phyloP scores from a whole-genome alignment of 2,797 vertebrate species.

The Neostethus bicornis region DNA sequence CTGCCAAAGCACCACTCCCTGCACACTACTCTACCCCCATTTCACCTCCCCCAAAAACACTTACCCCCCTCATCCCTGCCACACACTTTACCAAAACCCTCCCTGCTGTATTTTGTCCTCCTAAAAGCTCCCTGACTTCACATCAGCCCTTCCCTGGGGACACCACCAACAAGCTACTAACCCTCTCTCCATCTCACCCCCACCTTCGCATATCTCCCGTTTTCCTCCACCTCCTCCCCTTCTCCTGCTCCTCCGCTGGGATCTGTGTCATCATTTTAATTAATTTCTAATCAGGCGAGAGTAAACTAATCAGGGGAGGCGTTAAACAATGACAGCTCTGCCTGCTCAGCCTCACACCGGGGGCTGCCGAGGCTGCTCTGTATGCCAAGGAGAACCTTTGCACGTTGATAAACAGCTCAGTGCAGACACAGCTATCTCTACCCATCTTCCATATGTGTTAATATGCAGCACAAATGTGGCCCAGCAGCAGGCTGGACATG shows the following conservation, averaged over 20 bases:
- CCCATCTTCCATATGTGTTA: slow-evolving; percentile 52
- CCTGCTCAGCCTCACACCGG: slow-evolving; percentile 70
- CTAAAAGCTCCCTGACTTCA: slow-evolving; percentile 69
- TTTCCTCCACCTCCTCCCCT: slow-evolving; percentile 68
- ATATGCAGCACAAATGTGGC: slow-evolving; percentile 33
- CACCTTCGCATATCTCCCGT: slow-evolving; percentile 45
- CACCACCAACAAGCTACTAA: slow-evolving; percentile 60
- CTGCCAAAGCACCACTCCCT: slow-evolving; percentile 64
- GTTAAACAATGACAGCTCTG: slow-evolving; percentile 83
- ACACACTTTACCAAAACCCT: slow-evolving; percentile 65
- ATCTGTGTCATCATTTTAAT: slow-evolving; percentile 96
- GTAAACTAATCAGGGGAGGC: slow-evolving; percentile 93
- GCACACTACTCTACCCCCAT: slow-evolving; percentile 14
- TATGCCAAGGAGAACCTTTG: slow-evolving; percentile 66
- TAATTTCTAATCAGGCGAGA: slow-evolving; percentile 89
- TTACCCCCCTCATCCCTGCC: slow-evolving; percentile 62
- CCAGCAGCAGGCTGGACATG: slow-evolving; percentile 40
- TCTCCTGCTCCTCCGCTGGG: slow-evolving; percentile 84
- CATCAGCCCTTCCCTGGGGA: slow-evolving; percentile 63
- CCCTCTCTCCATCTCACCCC: slow-evolving; percentile 55
- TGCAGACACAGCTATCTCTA: slow-evolving; percentile 52
- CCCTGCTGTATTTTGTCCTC: slow-evolving; percentile 58
- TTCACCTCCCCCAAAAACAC: slow-evolving; percentile 62
- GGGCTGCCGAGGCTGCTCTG: slow-evolving; percentile 69
- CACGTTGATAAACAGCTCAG: slow-evolving; percentile 66